phyloP scores from a whole-genome alignment of 2,113 vertebrate species.

The Gallinago paraguaiae region DNA sequence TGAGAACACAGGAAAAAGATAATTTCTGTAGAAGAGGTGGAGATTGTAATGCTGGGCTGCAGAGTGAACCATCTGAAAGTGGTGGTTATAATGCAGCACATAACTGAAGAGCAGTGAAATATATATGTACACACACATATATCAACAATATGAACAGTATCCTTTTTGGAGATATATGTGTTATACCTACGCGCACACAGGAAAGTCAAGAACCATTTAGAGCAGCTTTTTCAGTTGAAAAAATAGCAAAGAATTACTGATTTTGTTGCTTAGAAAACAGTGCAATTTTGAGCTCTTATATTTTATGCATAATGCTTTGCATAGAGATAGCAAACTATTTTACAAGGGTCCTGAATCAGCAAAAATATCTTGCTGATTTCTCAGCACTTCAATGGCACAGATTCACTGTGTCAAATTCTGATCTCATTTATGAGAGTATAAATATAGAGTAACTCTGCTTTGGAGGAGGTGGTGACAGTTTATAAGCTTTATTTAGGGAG shows the following conservation, averaged over 20 bases:
- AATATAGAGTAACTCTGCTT: background rate
- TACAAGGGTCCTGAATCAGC: background rate
- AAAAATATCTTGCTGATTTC: background rate
- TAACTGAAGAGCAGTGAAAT: background rate
- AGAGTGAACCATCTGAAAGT: background rate
- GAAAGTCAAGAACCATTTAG: background rate
- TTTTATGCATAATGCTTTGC: background rate
- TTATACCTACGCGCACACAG: fast-evolving
- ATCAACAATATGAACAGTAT: background rate
- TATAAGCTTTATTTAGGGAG: background rate
- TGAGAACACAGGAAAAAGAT: background rate
- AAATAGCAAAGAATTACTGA: background rate
- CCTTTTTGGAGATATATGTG: background rate
- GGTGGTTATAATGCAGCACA: too few relatives aligned
- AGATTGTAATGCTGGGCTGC: background rate
- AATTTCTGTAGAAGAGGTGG: background rate
- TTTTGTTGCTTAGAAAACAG: background rate
- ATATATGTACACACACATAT: fast-evolving
- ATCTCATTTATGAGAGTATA: background rate
- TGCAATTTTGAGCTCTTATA: background rate
- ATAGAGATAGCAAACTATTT: background rate
- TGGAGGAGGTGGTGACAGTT: background rate
- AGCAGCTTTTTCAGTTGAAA: background rate
- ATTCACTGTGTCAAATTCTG: background rate
- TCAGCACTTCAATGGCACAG: background rate